Percentiles rank a stretch among this genome's conserved stretches.
Evolutionary conservation across 2,797 vertebrate species (phyloP).

Genomic region (Pipistrellus pipistrellus): DNA sequence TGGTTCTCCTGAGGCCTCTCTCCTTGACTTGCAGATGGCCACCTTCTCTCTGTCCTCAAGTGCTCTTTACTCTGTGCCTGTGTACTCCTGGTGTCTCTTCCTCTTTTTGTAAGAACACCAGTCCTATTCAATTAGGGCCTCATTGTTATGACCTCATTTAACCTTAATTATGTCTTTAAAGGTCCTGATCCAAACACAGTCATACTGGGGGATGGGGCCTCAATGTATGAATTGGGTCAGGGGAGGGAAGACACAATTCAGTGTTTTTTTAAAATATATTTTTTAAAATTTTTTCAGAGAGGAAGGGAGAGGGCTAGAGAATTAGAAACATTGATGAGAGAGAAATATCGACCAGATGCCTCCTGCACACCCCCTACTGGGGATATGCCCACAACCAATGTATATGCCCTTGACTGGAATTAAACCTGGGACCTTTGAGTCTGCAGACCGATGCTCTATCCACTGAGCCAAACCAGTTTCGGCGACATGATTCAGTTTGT

Average conservation of each 20-base stretch:
- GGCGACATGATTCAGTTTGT: not conserved
- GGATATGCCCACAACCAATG: no score
- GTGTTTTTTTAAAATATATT: no score
- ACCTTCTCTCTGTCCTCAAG: not conserved
- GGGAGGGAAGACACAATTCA: rapidly evolving
- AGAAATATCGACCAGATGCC: no score
- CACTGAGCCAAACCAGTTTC: no score
- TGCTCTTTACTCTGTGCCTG: not conserved
- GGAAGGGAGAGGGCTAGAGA: no score
- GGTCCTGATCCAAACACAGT: not conserved
- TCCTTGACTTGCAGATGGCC: no score
- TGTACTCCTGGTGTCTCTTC: not conserved
- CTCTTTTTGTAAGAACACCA: not conserved
- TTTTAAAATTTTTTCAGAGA: no score
- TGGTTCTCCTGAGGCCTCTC: not conserved
- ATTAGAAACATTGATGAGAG: no score
- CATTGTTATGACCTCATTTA: not conserved
- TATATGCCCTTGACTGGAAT: no score
- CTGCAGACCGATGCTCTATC: no score
- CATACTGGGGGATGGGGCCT: not conserved
- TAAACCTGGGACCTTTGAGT: no score
- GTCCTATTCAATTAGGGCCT: not conserved
- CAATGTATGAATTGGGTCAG: not conserved
- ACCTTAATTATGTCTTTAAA: not conserved
- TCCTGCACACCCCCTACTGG: no score